phyloP scores from a whole-genome alignment of 2,888 invertebrate genomes.

The Gymnocheta viridis region DNA sequence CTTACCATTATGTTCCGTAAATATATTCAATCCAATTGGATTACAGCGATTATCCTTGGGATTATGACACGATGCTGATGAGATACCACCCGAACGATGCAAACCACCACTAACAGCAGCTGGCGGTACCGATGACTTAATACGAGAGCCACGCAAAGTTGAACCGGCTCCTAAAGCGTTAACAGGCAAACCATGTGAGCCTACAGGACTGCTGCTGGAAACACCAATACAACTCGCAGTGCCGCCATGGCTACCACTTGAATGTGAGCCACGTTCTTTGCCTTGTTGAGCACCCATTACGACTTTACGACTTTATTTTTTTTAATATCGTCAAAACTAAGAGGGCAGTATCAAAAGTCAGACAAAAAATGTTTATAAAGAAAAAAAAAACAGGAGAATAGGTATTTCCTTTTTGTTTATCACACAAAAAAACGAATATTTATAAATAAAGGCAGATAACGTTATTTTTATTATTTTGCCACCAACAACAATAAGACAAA shows the following conservation, averaged over 20 bases:
- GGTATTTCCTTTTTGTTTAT: constrained; percentile 17
- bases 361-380: neutral
- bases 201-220: constrained; percentile 79
- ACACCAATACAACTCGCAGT: constrained; percentile 84
- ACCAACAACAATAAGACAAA: neutral
- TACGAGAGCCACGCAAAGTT: constrained; percentile 88
- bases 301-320: too few relatives aligned
- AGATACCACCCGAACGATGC: constrained; percentile 66
- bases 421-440: neutral
- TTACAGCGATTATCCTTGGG: constrained; percentile 87
- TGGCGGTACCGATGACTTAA: constrained; percentile 82
- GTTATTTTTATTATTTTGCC: neutral
- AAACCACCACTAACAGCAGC: constrained; percentile 71
- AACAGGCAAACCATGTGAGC: constrained; percentile 79
- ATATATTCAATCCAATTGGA: constrained; percentile 92
- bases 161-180: constrained; percentile 81
- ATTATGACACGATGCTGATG: constrained; percentile 76
- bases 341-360: constrained; percentile 27
- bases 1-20: constrained; percentile 97
- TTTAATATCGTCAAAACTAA: neutral
- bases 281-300: constrained; percentile 96
- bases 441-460: neutral
- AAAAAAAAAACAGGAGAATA: neutral
- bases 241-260: constrained; percentile 77
- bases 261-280: constrained; percentile 89